A percentile compares a stretch with the other conserved stretches of the same genome.
These are phyloP conservation scores for Gopherus evgoodei DNA, from an alignment of 2,113 vertebrate species.

Conservation along the genomic window DNA sequence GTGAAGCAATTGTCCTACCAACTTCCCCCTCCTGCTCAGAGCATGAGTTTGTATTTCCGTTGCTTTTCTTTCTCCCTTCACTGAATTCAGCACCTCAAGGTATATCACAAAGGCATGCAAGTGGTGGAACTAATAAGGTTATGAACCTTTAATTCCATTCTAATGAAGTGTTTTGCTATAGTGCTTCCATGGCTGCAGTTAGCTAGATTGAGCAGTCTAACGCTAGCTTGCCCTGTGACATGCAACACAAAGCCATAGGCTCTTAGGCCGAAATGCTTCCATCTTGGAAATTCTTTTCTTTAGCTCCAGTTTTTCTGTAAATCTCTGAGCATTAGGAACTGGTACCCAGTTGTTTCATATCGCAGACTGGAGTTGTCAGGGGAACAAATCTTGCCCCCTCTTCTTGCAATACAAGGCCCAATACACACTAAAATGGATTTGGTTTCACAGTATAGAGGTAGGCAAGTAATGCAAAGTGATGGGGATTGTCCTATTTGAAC, in stretches of 20 bases:
- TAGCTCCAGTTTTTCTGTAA: background rate
- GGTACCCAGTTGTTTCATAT: background rate
- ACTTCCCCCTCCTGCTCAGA: background rate
- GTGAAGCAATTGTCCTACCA: constrained; percentile 22
- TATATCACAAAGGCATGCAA: constrained; percentile 23
- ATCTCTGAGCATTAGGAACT: background rate
- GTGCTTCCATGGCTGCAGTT: background rate
- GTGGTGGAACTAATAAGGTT: background rate
- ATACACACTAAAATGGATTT: background rate
- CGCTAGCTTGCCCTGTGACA: background rate
- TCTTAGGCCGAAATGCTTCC: background rate
- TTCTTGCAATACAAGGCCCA: background rate
- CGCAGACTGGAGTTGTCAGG: background rate
- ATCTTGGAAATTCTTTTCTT: background rate
- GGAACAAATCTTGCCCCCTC: background rate
- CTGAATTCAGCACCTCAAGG: background rate
- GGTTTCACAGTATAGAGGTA: background rate
- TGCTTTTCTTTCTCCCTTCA: background rate
- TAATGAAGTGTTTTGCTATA: background rate
- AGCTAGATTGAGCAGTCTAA: background rate
- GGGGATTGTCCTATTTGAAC: background rate
- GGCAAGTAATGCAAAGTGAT: background rate
- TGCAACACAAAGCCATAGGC: background rate
- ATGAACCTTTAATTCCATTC: background rate
- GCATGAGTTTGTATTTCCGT: background rate